phyloP scores from a whole-genome alignment of 1,140 invertebrate genomes.

The Pogonomyrmex barbatus region DNA sequence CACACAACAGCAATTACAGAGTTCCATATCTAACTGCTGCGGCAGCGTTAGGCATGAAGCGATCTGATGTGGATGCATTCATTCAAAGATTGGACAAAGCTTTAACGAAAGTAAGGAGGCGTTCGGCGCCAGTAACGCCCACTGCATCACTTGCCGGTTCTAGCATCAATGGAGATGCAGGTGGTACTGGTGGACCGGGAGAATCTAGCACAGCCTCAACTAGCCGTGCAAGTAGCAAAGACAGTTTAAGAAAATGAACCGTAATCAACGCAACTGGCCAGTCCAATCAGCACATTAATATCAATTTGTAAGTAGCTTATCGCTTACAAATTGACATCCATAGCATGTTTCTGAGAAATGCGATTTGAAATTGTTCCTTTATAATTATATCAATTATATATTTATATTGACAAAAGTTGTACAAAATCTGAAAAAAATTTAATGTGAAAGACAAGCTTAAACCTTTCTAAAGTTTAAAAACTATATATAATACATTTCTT shows the following conservation, averaged over 20 bases:
- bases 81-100: constrained; percentile 89
- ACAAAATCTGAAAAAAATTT: constrained; percentile 9
- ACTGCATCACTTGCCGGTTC: constrained; percentile 84
- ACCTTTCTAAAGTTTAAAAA: not conserved
- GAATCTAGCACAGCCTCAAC: constrained; percentile 86
- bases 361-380: constrained; percentile 25
- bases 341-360: constrained; percentile 64
- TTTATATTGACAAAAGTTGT: constrained; percentile 21
- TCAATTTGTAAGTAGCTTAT: constrained; percentile 78
- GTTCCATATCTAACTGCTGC: constrained; percentile 90
- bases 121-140: constrained; percentile 86
- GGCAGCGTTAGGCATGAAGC: constrained; percentile 90
- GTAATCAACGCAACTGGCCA: constrained; percentile 85
- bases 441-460: not conserved
- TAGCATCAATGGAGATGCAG: constrained; percentile 83
- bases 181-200: constrained; percentile 81
- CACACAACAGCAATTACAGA: constrained; percentile 89
- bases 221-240: constrained; percentile 87
- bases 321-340: constrained; percentile 66
- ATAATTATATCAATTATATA: not conserved
- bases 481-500: not conserved
- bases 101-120: constrained; percentile 85
- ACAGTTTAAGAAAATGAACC: constrained; percentile 87
- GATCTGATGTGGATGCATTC: constrained; percentile 89
- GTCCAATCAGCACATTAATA: constrained; percentile 84